These are phyloP conservation scores for Charanyca ferruginea DNA, from an alignment of 2,888 invertebrate species.

Conservation along the genomic window DNA sequence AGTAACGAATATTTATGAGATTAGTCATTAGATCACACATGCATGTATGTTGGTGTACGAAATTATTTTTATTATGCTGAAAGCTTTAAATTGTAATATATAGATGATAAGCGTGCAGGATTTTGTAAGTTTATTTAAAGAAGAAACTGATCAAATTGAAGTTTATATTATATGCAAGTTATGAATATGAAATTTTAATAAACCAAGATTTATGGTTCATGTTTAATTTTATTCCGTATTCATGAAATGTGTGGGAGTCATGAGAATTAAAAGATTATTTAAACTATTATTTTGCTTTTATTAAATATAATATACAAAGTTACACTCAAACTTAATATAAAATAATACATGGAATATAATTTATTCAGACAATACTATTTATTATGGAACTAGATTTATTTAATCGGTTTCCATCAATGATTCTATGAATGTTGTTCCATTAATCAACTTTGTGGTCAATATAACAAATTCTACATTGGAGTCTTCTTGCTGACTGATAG, in stretches of 20 bases:
- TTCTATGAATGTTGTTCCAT: constrained; percentile 96
- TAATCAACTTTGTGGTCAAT: constrained; percentile 97
- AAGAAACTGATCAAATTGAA: constrained; percentile 88
- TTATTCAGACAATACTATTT: constrained; percentile 3
- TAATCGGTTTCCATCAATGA: constrained; percentile 92
- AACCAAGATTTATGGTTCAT: constrained; percentile 80
- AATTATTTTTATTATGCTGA: constrained; percentile 89
- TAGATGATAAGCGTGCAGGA: constrained; percentile 89
- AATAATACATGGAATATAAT: constrained; percentile 21
- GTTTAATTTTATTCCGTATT: constrained; percentile 77
- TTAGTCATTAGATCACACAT: constrained; percentile 73
- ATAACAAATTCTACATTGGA: constrained; percentile 97
- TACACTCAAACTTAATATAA: constrained; percentile 30
- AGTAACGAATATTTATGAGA: constrained; percentile 92
- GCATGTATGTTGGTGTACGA: constrained; percentile 76
- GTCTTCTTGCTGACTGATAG: constrained; percentile 94
- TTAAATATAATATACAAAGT: constrained; percentile 55
- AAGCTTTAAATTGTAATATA: constrained; percentile 90
- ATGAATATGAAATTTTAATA: constrained; percentile 89
- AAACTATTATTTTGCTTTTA: constrained; percentile 67
- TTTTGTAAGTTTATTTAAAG: constrained; percentile 89
- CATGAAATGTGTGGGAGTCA: constrained; percentile 71
- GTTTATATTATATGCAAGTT: constrained; percentile 89
- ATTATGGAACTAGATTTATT: background rate
- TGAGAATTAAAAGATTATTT: constrained; percentile 74